Evolutionary conservation across 2,888 invertebrate species (phyloP).

Genomic region (Drosophila subquinaria): DNA sequence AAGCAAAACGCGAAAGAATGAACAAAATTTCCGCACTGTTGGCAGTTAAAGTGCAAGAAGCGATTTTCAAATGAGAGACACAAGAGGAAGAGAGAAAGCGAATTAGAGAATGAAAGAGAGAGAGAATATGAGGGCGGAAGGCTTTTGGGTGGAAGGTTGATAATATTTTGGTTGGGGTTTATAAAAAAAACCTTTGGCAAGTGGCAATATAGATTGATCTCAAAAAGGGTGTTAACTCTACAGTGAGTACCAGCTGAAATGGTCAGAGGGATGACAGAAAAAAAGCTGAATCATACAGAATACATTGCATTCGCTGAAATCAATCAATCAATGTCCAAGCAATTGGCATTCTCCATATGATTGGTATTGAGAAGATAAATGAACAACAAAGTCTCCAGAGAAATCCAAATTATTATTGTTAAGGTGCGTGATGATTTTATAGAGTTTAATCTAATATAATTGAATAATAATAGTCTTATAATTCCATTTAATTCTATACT

Average conservation of each 20-base stretch:
- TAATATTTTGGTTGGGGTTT: conserved; percentile 6
- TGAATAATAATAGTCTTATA: neutral
- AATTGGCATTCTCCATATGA: conserved; percentile 14
- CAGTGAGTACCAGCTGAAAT: neutral
- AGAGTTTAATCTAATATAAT: neutral
- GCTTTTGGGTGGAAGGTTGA: neutral
- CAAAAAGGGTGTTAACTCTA: conserved; percentile 29
- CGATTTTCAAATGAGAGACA: conserved; percentile 37
- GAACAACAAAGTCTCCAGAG: conserved; percentile 11
- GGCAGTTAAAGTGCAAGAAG: conserved; percentile 64
- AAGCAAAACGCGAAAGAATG: conserved; percentile 41
- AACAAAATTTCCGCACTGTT: conserved; percentile 63
- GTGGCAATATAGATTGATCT: conserved; percentile 26
- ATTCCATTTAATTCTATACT: no score
- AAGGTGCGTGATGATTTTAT: neutral
- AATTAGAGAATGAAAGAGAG: neutral
- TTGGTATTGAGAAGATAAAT: conserved; percentile 30
- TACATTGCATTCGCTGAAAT: conserved; percentile 17
- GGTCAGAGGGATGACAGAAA: neutral
- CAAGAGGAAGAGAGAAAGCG: neutral
- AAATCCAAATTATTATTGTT: neutral
- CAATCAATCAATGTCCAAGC: conserved; percentile 54
- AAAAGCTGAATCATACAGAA: conserved; percentile 31
- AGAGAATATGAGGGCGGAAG: neutral
- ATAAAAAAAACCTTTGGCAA: conserved; percentile 21